Evolutionary conservation across 92 coral and sea anemone species (phyloP).

Genomic region (Palythoa caribaeorum): DNA sequence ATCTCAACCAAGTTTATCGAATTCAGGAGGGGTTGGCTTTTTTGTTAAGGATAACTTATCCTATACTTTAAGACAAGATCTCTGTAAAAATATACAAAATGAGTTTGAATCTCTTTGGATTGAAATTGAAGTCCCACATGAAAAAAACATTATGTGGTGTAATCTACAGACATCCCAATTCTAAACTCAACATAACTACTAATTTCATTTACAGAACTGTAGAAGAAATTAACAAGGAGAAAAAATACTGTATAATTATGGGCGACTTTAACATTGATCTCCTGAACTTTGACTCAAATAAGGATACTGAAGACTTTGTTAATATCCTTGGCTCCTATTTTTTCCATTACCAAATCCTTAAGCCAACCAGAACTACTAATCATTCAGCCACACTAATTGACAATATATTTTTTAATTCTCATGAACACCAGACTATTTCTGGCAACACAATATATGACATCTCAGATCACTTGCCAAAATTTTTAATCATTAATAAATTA

Average conservation of each 20-base stretch:
- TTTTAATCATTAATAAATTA: conserved; percentile 46
- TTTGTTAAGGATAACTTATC: conserved; percentile 13
- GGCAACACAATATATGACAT: conserved; percentile 71
- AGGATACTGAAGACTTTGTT: conserved; percentile 60
- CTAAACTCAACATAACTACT: conserved; percentile 19
- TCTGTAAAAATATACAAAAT: neutral
- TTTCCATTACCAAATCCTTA: conserved; percentile 66
- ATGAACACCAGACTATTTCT: conserved; percentile 72
- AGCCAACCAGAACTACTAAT: conserved; percentile 73
- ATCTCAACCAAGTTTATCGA: conserved; percentile 13
- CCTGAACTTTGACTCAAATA: conserved; percentile 17
- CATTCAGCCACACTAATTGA: too few species aligned
- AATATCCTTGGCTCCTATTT: conserved; percentile 65
- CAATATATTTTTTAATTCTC: conserved; percentile 67
- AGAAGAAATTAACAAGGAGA: conserved; percentile 14
- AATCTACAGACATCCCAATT: conserved; percentile 17
- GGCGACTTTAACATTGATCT: conserved; percentile 15
- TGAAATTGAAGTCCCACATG: neutral
- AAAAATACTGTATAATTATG: conserved; percentile 11
- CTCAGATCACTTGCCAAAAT: conserved; percentile 59
- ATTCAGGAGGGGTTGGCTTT: neutral
- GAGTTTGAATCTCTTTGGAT: conserved; percentile 10
- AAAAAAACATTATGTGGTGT: neutral
- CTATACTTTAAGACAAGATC: conserved; percentile 10
- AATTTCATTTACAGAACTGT: conserved; percentile 16